A percentile compares a stretch with the other conserved stretches of the same genome.
Conservation (phyloP, 2,797 vertebrate species). For the Spea hammondii region DNA sequence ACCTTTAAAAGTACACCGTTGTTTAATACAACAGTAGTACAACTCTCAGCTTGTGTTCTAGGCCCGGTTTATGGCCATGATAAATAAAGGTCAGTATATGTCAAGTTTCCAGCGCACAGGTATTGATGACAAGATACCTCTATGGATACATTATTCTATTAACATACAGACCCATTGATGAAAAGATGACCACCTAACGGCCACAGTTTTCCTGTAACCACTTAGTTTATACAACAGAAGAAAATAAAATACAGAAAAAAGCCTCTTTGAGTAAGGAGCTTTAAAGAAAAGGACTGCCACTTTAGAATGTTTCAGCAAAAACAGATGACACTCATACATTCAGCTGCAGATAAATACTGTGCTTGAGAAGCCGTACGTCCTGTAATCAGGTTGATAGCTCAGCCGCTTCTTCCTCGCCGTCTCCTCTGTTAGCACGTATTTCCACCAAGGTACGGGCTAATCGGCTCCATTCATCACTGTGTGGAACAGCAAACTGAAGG, state of each 20-base stretch:
- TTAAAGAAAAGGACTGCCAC: conserved; percentile 6
- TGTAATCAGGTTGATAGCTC: conserved; percentile 80
- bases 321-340: conserved; percentile 50
- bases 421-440: conserved; percentile 88
- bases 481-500: conserved; percentile 82
- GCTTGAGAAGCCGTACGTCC: rapidly evolving
- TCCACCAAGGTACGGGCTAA: conserved; percentile 90
- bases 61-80: too few species aligned
- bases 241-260: background rate
- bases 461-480: conserved; percentile 87
- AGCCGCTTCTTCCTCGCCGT: conserved; percentile 87
- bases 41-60: too few species aligned
- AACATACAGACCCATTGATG: background rate
- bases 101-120: too few species aligned
- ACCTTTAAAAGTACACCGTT: too few species aligned
- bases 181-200: background rate
- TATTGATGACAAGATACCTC: too few species aligned
- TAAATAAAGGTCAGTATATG: too few species aligned
- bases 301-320: conserved; percentile 55
- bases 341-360: conserved; percentile 30
- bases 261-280: conserved; percentile 20
- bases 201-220: background rate
- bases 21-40: too few species aligned
- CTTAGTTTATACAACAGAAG: background rate
- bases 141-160: background rate